These are phyloP conservation scores for Stigmatopora nigra DNA, from an alignment of 2,113 vertebrate genomes.

Conservation along the genomic window DNA sequence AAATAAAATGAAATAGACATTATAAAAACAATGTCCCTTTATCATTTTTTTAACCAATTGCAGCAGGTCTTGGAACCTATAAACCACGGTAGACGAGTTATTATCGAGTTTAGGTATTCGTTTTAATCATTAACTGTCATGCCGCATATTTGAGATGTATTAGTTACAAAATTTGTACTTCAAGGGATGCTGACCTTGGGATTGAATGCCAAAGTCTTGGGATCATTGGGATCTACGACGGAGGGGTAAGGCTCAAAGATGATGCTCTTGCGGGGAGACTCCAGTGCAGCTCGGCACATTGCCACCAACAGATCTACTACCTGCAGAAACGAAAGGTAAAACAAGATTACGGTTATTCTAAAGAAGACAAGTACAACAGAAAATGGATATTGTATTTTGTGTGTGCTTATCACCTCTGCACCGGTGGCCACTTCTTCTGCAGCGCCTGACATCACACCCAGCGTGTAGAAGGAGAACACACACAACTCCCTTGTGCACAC, in stretches of 20 bases:
- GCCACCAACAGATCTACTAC: constrained; percentile 96
- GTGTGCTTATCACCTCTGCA: constrained; percentile 78
- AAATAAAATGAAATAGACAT: too few species aligned
- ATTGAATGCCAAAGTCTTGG: constrained; percentile 97
- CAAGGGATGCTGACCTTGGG: constrained; percentile 79
- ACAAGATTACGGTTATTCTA: neutral
- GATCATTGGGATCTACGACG: constrained; percentile 95
- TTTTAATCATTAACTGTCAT: neutral
- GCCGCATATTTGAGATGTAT: too few species aligned
- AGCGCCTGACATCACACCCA: constrained; percentile 97
- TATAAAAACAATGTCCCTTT: too few species aligned
- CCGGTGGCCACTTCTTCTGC: constrained; percentile 97
- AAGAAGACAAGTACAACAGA: neutral
- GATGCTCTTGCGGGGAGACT: constrained; percentile 97
- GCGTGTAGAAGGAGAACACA: constrained; percentile 96
- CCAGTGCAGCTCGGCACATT: constrained; percentile 94
- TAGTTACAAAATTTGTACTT: neutral
- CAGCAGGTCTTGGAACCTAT: too few species aligned
- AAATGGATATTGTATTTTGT: neutral
- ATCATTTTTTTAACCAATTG: too few species aligned
- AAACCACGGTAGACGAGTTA: too few species aligned
- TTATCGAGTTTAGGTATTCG: too few species aligned
- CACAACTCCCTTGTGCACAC: constrained; percentile 97
- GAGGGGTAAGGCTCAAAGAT: constrained; percentile 99
- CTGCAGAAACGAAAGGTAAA: constrained; percentile 53